Evolutionary conservation across 2,888 invertebrate genomes (phyloP).

Genomic region (Deilephila elpenor): DNA sequence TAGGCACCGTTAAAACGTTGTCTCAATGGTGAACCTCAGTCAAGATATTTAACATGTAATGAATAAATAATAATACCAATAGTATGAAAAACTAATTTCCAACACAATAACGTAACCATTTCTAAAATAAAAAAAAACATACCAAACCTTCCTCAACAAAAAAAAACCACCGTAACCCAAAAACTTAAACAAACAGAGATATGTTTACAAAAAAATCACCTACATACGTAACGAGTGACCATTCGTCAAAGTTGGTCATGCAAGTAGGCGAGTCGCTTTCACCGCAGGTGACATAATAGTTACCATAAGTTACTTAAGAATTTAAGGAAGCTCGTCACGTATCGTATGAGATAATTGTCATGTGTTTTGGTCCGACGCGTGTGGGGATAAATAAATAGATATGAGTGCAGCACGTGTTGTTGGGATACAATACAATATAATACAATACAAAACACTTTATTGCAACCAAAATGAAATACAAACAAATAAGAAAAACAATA

Average conservation of each 20-base stretch:
- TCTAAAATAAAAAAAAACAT: neutral
- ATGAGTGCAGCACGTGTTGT: neutral
- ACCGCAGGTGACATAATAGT: slow-evolving; percentile 46
- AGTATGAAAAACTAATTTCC: neutral
- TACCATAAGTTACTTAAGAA: slow-evolving; percentile 41
- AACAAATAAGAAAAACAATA: no score
- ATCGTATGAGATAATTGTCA: slow-evolving; percentile 32
- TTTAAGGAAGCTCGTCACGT: slow-evolving; percentile 42
- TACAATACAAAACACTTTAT: no score
- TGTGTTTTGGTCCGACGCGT: slow-evolving; percentile 25
- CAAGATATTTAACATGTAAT: no score
- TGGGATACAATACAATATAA: no score
- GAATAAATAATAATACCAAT: no score
- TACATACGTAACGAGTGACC: slow-evolving; percentile 31
- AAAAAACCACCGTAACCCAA: neutral
- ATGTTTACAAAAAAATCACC: slow-evolving; percentile 28
- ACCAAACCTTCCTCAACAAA: neutral
- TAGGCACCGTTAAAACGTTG: no score
- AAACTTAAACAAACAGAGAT: neutral
- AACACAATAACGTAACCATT: neutral
- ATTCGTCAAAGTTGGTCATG: slow-evolving; percentile 34
- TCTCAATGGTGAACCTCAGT: no score
- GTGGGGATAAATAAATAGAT: slow-evolving; percentile 4
- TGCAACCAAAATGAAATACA: no score
- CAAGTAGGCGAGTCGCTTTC: slow-evolving; percentile 43